Conservation (phyloP, 2,888 invertebrate species). For the Cephus pygmeus region DNA sequence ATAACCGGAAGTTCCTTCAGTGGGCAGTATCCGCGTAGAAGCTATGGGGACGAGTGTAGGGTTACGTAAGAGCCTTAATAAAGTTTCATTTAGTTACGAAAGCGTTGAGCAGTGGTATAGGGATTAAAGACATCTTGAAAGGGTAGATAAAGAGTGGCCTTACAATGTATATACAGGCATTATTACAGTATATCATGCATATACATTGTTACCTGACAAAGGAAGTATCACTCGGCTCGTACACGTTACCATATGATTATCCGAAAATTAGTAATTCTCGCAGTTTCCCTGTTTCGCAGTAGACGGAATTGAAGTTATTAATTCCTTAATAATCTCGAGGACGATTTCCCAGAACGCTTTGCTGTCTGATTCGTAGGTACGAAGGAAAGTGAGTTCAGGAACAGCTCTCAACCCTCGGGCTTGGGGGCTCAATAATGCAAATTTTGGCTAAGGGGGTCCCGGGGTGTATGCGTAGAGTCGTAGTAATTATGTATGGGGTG, state of each 20-base stretch:
- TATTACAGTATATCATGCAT: too few species aligned
- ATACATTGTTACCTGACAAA: too few species aligned
- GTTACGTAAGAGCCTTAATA: too few species aligned
- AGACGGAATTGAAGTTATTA: constrained; percentile 35
- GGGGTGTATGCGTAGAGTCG: constrained; percentile 29
- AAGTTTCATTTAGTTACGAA: too few species aligned
- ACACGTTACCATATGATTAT: constrained; percentile 7
- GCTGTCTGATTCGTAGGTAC: neutral
- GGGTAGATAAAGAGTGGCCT: too few species aligned
- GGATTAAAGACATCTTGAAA: too few species aligned
- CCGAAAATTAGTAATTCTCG: constrained; percentile 19
- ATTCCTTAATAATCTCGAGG: constrained; percentile 45
- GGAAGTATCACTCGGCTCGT: too few species aligned
- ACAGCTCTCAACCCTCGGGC: constrained; percentile 13
- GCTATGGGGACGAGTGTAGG: too few species aligned
- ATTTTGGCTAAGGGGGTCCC: constrained; percentile 30
- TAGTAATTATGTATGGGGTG: constrained; percentile 47
- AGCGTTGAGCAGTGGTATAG: too few species aligned
- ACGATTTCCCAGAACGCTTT: constrained; percentile 23
- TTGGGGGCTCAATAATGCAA: constrained; percentile 45
- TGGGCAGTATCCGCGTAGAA: too few species aligned
- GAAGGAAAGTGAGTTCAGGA: constrained; percentile 3
- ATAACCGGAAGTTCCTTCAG: too few species aligned
- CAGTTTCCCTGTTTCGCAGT: constrained; percentile 18
- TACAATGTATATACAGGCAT: too few species aligned